phyloP scores from a whole-genome alignment of 2,797 vertebrate species.

The Meriones psammophilus region DNA sequence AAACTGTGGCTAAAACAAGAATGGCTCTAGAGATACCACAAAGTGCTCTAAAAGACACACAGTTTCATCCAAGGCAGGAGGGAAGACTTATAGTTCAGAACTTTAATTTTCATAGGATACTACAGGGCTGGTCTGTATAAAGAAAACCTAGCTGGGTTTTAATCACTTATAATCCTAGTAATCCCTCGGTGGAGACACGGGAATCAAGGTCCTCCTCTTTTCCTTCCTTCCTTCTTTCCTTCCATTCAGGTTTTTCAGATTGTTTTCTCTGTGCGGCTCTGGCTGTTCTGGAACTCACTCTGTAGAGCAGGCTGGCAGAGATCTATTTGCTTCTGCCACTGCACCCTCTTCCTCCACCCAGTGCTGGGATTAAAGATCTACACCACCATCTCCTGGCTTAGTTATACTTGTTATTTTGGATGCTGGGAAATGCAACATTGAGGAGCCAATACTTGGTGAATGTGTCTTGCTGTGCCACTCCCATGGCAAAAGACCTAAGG shows the following conservation, averaged over 20 bases:
- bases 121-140: not conserved
- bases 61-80: not conserved
- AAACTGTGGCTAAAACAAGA: not conserved
- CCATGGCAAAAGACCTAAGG: not conserved
- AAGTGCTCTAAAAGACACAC: rapidly evolving
- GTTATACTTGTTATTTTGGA: not conserved
- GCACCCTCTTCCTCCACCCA: too few species aligned
- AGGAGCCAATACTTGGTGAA: not conserved
- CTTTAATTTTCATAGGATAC: not conserved
- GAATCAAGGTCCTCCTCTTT: not conserved
- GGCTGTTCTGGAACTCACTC: too few species aligned
- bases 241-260: too few species aligned
- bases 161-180: not conserved
- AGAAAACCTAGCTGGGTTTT: not conserved
- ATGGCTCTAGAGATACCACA: not conserved
- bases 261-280: too few species aligned
- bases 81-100: not conserved
- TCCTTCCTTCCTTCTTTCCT: too few species aligned
- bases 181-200: not conserved
- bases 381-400: too few species aligned
- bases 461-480: not conserved
- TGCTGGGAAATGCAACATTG: not conserved
- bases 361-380: too few species aligned
- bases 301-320: too few species aligned
- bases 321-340: too few species aligned